These are phyloP conservation scores for Caenorhabditis latens DNA, from an alignment of 1,140 invertebrate species.

Conservation along the genomic window DNA sequence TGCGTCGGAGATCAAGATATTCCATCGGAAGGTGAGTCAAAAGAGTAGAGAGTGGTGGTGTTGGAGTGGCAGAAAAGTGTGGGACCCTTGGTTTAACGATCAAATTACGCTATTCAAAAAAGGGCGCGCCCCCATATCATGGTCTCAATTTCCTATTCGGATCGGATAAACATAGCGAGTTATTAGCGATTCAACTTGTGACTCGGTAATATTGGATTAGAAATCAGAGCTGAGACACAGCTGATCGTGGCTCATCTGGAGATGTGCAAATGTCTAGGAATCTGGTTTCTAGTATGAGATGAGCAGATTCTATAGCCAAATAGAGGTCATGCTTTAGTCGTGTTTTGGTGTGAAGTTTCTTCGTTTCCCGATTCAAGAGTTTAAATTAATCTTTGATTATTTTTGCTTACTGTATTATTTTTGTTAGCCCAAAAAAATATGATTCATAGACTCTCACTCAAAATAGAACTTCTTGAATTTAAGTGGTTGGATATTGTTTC, in stretches of 20 bases:
- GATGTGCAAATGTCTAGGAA: not conserved
- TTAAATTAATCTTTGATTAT: too few relatives aligned
- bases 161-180: conserved; percentile 29
- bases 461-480: too few relatives aligned
- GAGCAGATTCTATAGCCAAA: not conserved
- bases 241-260: not conserved
- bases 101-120: conserved; percentile 51
- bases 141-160: conserved; percentile 44
- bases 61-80: conserved; percentile 14
- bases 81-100: conserved; percentile 46
- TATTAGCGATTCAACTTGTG: conserved; percentile 49
- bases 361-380: too few relatives aligned
- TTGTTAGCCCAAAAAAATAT: too few relatives aligned
- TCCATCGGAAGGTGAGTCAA: conserved; percentile 75
- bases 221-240: conserved; percentile 36
- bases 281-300: not conserved
- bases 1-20: conserved; percentile 72
- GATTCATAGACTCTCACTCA: too few relatives aligned
- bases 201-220: conserved; percentile 35
- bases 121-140: conserved; percentile 48
- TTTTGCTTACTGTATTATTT: too few relatives aligned
- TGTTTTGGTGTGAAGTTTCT: not conserved
- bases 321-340: too few relatives aligned
- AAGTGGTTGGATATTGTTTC: not conserved
- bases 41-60: not conserved